phyloP scores from a whole-genome alignment of 2,888 invertebrate species.

The Cacoxenus indagator region DNA sequence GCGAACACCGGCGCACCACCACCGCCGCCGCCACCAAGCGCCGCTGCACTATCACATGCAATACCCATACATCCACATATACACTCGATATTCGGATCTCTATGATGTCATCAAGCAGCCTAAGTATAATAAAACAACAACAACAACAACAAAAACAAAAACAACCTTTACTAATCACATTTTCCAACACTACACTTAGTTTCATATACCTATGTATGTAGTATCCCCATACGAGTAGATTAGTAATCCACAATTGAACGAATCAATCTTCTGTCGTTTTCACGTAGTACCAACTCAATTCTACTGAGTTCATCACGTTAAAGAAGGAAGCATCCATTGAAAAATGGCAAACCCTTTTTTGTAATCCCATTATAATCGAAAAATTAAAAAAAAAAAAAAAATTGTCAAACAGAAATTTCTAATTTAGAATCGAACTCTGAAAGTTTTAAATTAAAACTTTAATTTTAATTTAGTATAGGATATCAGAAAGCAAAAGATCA shows the following conservation, averaged over 20 bases:
- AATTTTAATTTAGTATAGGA: neutral
- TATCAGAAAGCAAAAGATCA: neutral
- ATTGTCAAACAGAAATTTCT: neutral
- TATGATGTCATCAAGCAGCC: conserved; percentile 69
- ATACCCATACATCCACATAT: conserved; percentile 70
- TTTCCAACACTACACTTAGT: neutral
- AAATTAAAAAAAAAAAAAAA: neutral
- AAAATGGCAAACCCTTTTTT: conserved; percentile 8
- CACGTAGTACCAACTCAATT: conserved; percentile 18
- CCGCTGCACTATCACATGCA: conserved; percentile 62
- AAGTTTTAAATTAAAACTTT: neutral
- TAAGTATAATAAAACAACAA: conserved; percentile 42
- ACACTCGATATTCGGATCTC: conserved; percentile 72
- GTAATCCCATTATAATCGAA: neutral
- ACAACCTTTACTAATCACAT: conserved; percentile 14
- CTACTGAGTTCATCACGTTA: conserved; percentile 22
- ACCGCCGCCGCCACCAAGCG: conserved; percentile 47
- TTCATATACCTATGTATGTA: too few species aligned
- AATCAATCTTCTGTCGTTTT: neutral
- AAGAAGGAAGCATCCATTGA: neutral
- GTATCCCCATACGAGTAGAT: too few species aligned
- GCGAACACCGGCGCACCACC: conserved; percentile 53
- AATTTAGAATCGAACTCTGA: neutral
- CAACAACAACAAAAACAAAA: conserved; percentile 25
- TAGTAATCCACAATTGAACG: neutral